phyloP scores from a whole-genome alignment of 2,888 invertebrate genomes.

The Drosophila prolongata region DNA sequence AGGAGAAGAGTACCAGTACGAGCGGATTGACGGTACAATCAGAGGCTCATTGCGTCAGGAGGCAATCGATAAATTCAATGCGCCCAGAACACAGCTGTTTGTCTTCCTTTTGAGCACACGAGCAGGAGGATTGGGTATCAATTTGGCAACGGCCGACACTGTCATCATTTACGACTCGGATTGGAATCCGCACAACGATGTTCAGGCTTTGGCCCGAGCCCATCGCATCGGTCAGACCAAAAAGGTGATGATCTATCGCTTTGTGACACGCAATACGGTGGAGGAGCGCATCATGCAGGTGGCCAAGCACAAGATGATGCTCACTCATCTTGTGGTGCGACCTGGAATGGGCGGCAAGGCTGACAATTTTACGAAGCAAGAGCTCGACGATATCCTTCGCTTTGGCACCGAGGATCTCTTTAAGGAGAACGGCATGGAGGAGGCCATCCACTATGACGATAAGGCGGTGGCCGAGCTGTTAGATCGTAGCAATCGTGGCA shows the following conservation, averaged over 20 bases:
- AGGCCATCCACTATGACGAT: conserved; percentile 4
- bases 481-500: not conserved
- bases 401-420: conserved; percentile 4
- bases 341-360: not conserved
- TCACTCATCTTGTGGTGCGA: conserved; percentile 2
- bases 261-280: conserved; percentile 2
- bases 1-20: not conserved
- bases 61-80: conserved; percentile 1
- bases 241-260: conserved; percentile 1
- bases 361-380: not conserved
- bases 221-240: conserved; percentile 5
- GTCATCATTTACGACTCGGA: conserved; percentile 4
- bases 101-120: conserved; percentile 1
- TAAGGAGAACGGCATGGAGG: not conserved
- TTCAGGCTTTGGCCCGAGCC: conserved; percentile 3
- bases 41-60: not conserved
- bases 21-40: not conserved
- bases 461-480: not conserved
- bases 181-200: conserved; percentile 9
- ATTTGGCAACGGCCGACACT: conserved; percentile 2
- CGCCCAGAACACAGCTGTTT: not conserved
- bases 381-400: not conserved
- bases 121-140: conserved; percentile 1
- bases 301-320: conserved; percentile 7
- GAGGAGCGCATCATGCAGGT: conserved; percentile 4